Evolutionary conservation across 2,797 vertebrate species (phyloP).

Genomic region (Alcedo quadribrachys): DNA sequence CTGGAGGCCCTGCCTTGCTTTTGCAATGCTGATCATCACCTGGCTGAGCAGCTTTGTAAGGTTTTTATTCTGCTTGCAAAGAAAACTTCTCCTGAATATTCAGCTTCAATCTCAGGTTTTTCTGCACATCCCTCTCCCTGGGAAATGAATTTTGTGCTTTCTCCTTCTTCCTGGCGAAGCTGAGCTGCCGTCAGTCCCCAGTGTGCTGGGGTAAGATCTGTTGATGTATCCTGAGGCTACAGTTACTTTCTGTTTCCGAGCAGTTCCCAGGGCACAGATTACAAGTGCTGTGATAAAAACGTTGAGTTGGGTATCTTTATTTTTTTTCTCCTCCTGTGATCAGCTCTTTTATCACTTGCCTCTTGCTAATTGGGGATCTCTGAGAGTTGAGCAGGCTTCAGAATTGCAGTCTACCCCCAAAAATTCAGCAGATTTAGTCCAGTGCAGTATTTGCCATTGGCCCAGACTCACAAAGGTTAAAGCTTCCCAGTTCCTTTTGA

Average conservation of each 20-base stretch:
- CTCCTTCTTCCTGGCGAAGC: not conserved
- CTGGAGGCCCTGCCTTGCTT: not conserved
- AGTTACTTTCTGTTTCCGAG: constrained; percentile 17
- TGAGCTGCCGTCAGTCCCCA: not conserved
- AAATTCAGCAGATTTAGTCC: not conserved
- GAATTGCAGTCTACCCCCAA: not conserved
- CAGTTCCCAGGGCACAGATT: constrained; percentile 34
- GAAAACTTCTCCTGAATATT: not conserved
- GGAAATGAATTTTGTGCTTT: not conserved
- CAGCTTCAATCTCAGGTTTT: not conserved
- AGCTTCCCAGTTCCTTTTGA: not conserved
- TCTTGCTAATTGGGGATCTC: not conserved
- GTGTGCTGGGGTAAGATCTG: not conserved
- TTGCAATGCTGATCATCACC: not conserved
- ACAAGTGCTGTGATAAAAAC: constrained; percentile 15
- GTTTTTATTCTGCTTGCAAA: not conserved
- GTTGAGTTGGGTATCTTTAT: not conserved
- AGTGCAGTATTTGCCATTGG: not conserved
- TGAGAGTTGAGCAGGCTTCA: not conserved
- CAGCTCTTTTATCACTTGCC: not conserved
- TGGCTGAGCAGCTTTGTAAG: not conserved
- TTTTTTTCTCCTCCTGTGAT: not conserved
- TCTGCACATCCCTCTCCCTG: not conserved
- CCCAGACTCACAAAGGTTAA: not conserved
- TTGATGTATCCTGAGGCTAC: constrained; percentile 31